A percentile compares a stretch with the other conserved stretches of the same genome.
phyloP scores from a whole-genome alignment of 2,888 invertebrate genomes.

The Amphipoea lucens region DNA sequence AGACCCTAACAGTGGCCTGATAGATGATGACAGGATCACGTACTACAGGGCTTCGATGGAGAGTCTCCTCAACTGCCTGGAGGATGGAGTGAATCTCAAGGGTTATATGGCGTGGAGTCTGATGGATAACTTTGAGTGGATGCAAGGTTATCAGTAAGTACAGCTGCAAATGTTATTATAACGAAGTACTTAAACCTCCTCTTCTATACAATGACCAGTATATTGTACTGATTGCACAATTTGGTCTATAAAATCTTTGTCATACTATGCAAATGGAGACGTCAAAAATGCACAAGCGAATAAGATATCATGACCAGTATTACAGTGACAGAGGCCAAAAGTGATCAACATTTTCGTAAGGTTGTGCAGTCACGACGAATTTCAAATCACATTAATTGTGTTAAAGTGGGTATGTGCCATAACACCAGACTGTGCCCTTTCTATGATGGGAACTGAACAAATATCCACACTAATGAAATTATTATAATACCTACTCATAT shows the following conservation, averaged over 20 bases:
- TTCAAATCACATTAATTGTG: background rate
- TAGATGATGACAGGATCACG: conserved; percentile 85
- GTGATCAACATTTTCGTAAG: background rate
- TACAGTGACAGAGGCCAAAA: background rate
- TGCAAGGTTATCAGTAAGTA: conserved; percentile 77
- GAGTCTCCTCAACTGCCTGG: conserved; percentile 82
- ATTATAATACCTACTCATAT: background rate
- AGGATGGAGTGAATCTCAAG: conserved; percentile 79
- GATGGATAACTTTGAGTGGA: conserved; percentile 93
- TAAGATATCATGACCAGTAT: background rate
- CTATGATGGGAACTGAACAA: background rate
- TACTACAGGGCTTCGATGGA: conserved; percentile 85
- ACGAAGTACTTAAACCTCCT: background rate
- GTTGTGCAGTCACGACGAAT: background rate
- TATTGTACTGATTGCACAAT: too few relatives aligned
- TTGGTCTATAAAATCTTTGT: background rate
- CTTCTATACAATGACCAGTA: background rate
- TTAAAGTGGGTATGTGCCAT: background rate
- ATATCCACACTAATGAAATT: background rate
- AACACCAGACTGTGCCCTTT: background rate
- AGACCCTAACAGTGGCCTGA: conserved; percentile 68
- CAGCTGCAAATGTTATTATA: background rate
- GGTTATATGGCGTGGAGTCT: conserved; percentile 92
- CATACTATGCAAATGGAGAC: background rate
- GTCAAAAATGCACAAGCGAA: background rate